These are phyloP conservation scores for Falco concolor DNA, from an alignment of 2,797 vertebrate species.

Conservation along the genomic window DNA sequence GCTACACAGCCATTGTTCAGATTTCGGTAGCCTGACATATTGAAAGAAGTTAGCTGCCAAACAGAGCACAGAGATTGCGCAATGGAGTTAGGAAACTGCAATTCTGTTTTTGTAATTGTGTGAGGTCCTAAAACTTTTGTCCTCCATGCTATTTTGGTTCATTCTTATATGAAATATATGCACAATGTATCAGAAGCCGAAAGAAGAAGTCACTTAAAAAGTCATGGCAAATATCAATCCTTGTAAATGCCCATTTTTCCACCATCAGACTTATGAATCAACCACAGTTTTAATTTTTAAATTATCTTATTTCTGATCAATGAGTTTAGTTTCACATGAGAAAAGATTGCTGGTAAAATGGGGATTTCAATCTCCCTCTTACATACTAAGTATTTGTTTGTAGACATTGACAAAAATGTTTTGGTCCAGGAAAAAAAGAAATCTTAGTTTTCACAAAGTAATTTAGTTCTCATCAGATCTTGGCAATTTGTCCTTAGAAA, in stretches of 20 bases:
- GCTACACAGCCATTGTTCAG: not conserved
- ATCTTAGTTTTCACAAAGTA: not conserved
- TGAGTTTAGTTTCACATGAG: not conserved
- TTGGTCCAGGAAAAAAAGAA: not conserved
- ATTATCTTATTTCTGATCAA: not conserved
- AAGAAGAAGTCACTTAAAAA: not conserved
- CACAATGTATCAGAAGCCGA: not conserved
- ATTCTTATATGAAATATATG: not conserved
- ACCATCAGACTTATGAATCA: not conserved
- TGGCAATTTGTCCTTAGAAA: not conserved
- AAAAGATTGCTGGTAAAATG: not conserved
- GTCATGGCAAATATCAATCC: not conserved
- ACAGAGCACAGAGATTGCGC: accelerated
- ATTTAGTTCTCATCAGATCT: not conserved
- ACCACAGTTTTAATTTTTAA: not conserved
- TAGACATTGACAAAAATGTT: not conserved
- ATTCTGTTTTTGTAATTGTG: not conserved
- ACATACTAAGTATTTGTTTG: not conserved
- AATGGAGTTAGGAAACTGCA: not conserved
- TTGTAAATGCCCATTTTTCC: not conserved
- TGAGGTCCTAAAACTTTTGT: not conserved
- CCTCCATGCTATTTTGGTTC: not conserved
- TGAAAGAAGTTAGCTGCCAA: not conserved
- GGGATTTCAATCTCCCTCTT: not conserved
- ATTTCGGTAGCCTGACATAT: not conserved